phyloP scores from a whole-genome alignment of 2,113 vertebrate species.

The Montifringilla adamsi region DNA sequence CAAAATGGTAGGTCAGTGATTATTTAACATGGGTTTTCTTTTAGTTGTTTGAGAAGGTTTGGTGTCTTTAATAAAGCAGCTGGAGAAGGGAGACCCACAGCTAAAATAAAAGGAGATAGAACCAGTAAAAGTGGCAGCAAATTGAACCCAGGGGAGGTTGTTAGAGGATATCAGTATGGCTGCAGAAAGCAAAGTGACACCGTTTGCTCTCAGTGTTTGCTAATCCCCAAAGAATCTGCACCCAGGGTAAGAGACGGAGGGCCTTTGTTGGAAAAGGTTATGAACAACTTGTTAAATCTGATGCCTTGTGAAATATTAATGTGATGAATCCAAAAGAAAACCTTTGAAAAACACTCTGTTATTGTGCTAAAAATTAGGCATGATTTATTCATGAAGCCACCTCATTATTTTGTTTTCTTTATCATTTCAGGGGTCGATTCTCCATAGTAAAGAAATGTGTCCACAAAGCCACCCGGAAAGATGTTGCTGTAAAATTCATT shows the following conservation, averaged over 20 bases:
- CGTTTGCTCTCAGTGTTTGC: background rate
- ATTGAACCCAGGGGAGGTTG: conserved; percentile 19
- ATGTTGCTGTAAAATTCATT: conserved; percentile 94
- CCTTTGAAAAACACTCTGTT: background rate
- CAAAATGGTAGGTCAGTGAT: background rate
- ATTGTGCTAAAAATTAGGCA: background rate
- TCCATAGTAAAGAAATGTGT: conserved; percentile 94
- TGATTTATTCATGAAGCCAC: background rate
- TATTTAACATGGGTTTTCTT: background rate
- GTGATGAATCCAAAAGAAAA: background rate
- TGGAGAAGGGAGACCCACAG: background rate
- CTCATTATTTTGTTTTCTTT: background rate
- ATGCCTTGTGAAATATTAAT: conserved; percentile 44
- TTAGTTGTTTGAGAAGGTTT: background rate
- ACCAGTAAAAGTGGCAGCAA: conserved; percentile 1
- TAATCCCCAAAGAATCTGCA: conserved; percentile 1
- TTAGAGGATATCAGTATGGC: conserved; percentile 5
- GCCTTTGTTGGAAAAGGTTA: conserved; percentile 14
- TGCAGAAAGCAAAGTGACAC: conserved; percentile 19
- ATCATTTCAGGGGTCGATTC: conserved; percentile 86
- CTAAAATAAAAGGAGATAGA: background rate
- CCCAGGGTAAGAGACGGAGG: background rate
- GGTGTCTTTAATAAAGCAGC: background rate
- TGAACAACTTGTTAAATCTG: background rate
- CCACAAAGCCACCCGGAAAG: conserved; percentile 89